Evolutionary conservation across 2,113 vertebrate genomes (phyloP).

Genomic region (Oryzias woworae): DNA sequence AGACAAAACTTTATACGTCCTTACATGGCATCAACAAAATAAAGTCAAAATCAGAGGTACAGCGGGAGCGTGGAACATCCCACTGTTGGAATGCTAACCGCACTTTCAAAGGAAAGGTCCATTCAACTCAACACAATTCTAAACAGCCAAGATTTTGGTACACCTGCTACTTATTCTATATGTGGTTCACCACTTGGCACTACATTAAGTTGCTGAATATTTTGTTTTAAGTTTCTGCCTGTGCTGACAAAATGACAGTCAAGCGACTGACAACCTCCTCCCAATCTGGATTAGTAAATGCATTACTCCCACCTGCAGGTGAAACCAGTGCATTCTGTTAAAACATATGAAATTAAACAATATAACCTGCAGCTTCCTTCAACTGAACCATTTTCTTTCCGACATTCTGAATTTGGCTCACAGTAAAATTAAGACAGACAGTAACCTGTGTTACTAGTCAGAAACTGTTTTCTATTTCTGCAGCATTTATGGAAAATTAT

Average conservation of each 20-base stretch:
- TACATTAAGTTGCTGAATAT: too few relatives aligned
- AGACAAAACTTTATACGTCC: too few relatives aligned
- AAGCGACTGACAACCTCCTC: not conserved
- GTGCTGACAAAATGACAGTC: too few relatives aligned
- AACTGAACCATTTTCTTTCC: not conserved
- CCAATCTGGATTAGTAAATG: not conserved
- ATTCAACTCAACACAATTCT: too few relatives aligned
- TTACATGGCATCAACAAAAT: too few relatives aligned
- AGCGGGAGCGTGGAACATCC: too few relatives aligned
- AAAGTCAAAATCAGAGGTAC: not conserved
- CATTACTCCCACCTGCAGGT: slow-evolving; percentile 1
- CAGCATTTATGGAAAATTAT: not conserved
- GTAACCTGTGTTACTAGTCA: not conserved
- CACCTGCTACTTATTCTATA: too few relatives aligned
- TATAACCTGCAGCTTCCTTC: not conserved
- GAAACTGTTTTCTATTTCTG: not conserved
- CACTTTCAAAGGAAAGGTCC: too few relatives aligned
- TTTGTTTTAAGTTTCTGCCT: too few relatives aligned
- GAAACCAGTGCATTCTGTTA: rapidly evolving
- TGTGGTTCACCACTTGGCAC: too few relatives aligned
- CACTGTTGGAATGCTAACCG: too few relatives aligned
- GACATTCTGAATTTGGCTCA: not conserved
- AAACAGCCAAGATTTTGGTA: too few relatives aligned
- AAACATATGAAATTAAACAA: not conserved
- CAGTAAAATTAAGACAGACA: not conserved